Evolutionary conservation across 2,797 vertebrate species (phyloP), one percentile per base, ranked within the genome.

Genomic region (Myotis myotis): DNA sequence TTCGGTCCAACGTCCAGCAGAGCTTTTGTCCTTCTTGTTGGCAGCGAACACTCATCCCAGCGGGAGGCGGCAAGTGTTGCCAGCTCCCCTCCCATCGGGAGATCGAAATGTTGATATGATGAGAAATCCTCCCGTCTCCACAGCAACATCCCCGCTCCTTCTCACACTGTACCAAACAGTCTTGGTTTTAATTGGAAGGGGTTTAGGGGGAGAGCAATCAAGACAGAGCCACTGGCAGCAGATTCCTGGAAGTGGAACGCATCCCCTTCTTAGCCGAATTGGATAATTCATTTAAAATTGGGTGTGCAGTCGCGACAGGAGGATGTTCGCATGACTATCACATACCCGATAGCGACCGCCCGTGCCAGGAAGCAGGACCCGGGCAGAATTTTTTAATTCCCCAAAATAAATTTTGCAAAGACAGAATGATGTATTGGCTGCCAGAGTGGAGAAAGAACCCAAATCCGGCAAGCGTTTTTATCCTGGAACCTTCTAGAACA

Each of bases 221-320:
- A 72, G 96, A 60, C 88, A 83, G 38, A 95, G 85, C n/a, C 81
- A 12, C 30, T 64, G 87, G 84, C 89, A 82, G n/a, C 53, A 2
- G 72, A 49, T 72, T 89, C 81, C 84, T 83, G 93, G 96, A 94
- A 89, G 93, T 11, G 28, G 55, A 76, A 22, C 1, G 1, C 68
- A 30, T 74, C 91, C 57, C 89, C 95, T 93, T 95, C 84, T 92
- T 79, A 66, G 57, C 81, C 36, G 97, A 92, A 96, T 78, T 78
- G 93, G 94, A 38, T 84, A 86, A 91, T 96, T 94, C 75, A 3
- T 88, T 95, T 95, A 85, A 76, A 95, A 86, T 89, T 23, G 90
- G 92, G 84, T 64, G 57, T 64, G 44, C 70, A 49, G 13, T 90
- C 71, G 6, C 1, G 5, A 66, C 36, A 33, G 80, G 87, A 71